Base-by-base conservation (phyloP, 1,140 invertebrate species). In the Drosophila pachea region DNA sequence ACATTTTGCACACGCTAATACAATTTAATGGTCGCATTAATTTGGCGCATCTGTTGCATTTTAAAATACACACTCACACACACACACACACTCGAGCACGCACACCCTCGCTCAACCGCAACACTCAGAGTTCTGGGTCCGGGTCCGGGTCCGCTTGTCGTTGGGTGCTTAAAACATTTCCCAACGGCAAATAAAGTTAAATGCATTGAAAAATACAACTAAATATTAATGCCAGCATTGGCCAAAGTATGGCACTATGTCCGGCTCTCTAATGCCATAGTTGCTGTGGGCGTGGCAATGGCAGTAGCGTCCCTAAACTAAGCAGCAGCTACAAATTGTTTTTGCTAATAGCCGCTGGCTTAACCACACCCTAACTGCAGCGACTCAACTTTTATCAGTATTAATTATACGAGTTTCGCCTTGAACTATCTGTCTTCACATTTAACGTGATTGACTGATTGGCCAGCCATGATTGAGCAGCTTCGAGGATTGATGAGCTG, bases 21-120 rank as follows among this genome's bases (percentile, higher is more conserved):
- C 81, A 84, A 84, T 84, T 84, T 84, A 84, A 84, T 84, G 81
- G 76, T 86, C 76, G 81, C 81, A 84, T 84, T 84, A 86, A 84
- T 84, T 84, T 84, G 81, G 81, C 81, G 81, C 81, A 84, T 84
- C 81, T 84, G 81, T 84, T 84, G 81, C 81, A 84, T 84, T 84
- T 84, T 86, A 84, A 84, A 84, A 86, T 70, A 69, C 70, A 76
- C 74, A 62, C 67, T 65, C 50, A 47, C 45, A 9, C 16, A 55
- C 61, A 47, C 38, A 58, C 53, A 43, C 40, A 43, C 33, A 53
- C 36, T 42, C 22, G 22, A 3, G 2, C 38, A 42, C 11, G 8
- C 52, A 45, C 38, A 33, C 35, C 11, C 50, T 43, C 12, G 12
- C 43, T 32, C 14, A 29, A 22, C 43, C n/a, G 40, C 33, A 22